These are phyloP conservation scores for Andrena bicolor DNA, from an alignment of 2,888 invertebrate genomes.

Conservation along the genomic window DNA sequence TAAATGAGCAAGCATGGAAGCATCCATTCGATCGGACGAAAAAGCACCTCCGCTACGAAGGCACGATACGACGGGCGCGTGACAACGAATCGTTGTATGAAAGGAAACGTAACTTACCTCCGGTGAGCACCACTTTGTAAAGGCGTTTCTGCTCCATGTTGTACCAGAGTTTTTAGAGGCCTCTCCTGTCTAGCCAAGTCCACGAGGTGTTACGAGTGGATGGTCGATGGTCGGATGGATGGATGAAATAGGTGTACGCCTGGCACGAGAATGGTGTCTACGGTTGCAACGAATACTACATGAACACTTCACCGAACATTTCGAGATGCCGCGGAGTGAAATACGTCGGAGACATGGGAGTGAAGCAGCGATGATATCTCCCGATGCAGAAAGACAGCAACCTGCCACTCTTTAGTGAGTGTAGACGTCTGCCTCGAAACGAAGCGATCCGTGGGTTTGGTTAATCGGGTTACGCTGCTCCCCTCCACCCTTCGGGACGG, in stretches of 20 bases:
- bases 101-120: constrained; percentile 88
- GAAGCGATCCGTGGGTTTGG: constrained; percentile 53
- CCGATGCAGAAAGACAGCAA: constrained; percentile 45
- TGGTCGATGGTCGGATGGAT: constrained; percentile 41
- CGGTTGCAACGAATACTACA: constrained; percentile 78
- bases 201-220: constrained; percentile 55
- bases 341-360: constrained; percentile 73
- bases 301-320: constrained; percentile 78
- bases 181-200: constrained; percentile 46
- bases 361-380: constrained; percentile 45
- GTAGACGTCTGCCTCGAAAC: constrained; percentile 55
- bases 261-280: constrained; percentile 70
- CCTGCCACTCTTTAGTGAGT: constrained; percentile 35
- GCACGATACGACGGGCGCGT: background rate
- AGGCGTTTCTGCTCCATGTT: constrained; percentile 88
- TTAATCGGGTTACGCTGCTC: constrained; percentile 55
- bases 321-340: constrained; percentile 61
- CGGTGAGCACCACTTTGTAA: constrained; percentile 95
- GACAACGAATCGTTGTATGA: constrained; percentile 6
- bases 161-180: constrained; percentile 34
- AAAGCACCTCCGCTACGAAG: constrained; percentile 1
- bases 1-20: constrained; percentile 15
- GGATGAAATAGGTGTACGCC: constrained; percentile 38
- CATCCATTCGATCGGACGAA: constrained; percentile 26
- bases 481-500: constrained; percentile 14